Evolutionary conservation across 2,797 vertebrate species (phyloP), one percentile per base, ranked within the genome.

Genomic region (Myripristis jacobus): DNA sequence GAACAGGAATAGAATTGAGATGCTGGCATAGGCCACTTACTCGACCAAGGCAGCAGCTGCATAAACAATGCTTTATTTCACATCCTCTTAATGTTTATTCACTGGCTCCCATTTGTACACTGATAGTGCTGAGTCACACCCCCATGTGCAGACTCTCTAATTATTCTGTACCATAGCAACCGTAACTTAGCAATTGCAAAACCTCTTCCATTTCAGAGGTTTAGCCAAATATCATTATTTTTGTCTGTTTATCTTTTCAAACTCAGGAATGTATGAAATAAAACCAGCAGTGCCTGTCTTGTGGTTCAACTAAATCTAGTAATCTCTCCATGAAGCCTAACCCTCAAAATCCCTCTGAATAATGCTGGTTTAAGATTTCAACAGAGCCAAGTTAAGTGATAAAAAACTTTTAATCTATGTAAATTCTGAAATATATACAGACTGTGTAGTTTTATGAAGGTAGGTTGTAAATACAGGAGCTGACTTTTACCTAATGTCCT

Each of bases 151-250:
- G 65, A 67, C 81, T 81, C 67, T 77, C 88, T 92, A 92, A 94
- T 94, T 92, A 92, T 90, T 86, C 87, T 72, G 83, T 82, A 62
- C 88, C 90, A 92, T 92, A 87, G 92, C 89, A 93, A 94, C 92
- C 34, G 87, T 91, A 91, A 88, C 88, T 87, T 91, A 86, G 89
- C 85, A 90, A 91, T 92, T 70, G 82, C 79, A 70, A 87, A 87
- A 81, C 65, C 81, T 87, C 82, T 88, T 83, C 78, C 70, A 61
- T 88, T 82, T 82, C 79, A 89, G 83, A 86, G 82, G 62, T 86
- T 83, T 64, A 41, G 77, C 71, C 83, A 90, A 90, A 88, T 81
- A 73, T 78, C 77, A 83, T 83, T 76, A 77, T 77, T 83, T 79
- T 58, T 57, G 46, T 75, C 56, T 83, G 62, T 84, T 87, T 81